Evolutionary conservation across 2,888 invertebrate species (phyloP).

Genomic region (Drosophila siamana): DNA sequence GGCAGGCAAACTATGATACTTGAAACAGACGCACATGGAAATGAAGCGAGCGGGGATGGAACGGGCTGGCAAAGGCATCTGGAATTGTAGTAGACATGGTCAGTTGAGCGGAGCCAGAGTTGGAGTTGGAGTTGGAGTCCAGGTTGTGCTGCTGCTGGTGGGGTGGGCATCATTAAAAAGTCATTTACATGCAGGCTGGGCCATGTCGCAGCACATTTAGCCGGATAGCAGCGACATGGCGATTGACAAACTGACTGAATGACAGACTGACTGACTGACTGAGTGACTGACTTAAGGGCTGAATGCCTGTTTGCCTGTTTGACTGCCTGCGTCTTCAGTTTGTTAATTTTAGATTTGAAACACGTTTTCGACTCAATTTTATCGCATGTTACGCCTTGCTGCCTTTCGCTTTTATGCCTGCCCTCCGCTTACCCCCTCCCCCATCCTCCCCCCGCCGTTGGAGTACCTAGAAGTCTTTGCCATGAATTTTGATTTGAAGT

Average conservation of each 20-base stretch:
- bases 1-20: conserved; percentile 71
- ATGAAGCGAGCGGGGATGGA: conserved; percentile 3
- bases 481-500: conserved; percentile 79
- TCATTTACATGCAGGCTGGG: conserved; percentile 78
- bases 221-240: conserved; percentile 29
- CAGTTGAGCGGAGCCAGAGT: not conserved
- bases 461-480: conserved; percentile 23
- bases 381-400: conserved; percentile 84
- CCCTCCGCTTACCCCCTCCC: no score
- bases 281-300: conserved; percentile 24
- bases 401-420: conserved; percentile 73
- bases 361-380: conserved; percentile 84
- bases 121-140: not conserved
- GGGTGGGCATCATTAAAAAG: conserved; percentile 75
- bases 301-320: conserved; percentile 39
- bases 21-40: conserved; percentile 35
- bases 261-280: conserved; percentile 21
- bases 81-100: conserved; percentile 2
- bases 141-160: not conserved
- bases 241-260: conserved; percentile 35
- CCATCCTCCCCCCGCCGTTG: no score
- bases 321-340: conserved; percentile 57
- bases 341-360: conserved; percentile 83
- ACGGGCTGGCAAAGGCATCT: not conserved
- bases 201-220: conserved; percentile 64